These are phyloP conservation scores for Automeris io DNA, from an alignment of 2,888 invertebrate species.

Conservation along the genomic window DNA sequence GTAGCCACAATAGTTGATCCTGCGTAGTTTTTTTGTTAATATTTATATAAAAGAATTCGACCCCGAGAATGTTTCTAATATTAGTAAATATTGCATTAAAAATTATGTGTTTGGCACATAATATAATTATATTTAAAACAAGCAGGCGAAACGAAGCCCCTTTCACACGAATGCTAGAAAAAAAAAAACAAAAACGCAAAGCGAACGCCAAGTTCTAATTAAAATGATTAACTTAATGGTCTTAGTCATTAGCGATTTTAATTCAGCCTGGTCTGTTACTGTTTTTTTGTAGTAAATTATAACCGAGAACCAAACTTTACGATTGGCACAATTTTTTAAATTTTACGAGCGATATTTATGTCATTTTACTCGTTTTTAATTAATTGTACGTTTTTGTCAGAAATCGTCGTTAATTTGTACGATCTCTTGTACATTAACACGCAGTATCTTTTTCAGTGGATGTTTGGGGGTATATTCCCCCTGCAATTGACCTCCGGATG, in stretches of 20 bases:
- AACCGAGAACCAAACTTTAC: conserved; percentile 48
- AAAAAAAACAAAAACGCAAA: conserved; percentile 46
- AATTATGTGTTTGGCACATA: no score
- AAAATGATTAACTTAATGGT: conserved; percentile 78
- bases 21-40: no score
- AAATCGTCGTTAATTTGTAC: background rate
- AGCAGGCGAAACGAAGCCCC: background rate
- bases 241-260: conserved; percentile 77
- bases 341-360: conserved; percentile 46
- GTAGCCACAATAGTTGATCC: no score
- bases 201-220: conserved; percentile 70
- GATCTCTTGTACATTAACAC: no score
- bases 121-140: background rate
- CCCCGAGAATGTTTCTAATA: no score
- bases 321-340: conserved; percentile 40
- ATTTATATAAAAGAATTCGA: no score
- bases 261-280: conserved; percentile 59
- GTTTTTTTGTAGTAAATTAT: conserved; percentile 55
- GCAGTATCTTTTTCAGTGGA: background rate
- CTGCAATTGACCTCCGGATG: no score
- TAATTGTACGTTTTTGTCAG: conserved; percentile 2
- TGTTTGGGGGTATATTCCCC: no score
- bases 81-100: no score
- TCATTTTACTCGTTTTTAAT: conserved; percentile 26
- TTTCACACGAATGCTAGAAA: conserved; percentile 11